A percentile compares a stretch with the other conserved stretches of the same genome.
phyloP scores from a whole-genome alignment of 2,113 vertebrate species.

The Anoplopoma fimbria region DNA sequence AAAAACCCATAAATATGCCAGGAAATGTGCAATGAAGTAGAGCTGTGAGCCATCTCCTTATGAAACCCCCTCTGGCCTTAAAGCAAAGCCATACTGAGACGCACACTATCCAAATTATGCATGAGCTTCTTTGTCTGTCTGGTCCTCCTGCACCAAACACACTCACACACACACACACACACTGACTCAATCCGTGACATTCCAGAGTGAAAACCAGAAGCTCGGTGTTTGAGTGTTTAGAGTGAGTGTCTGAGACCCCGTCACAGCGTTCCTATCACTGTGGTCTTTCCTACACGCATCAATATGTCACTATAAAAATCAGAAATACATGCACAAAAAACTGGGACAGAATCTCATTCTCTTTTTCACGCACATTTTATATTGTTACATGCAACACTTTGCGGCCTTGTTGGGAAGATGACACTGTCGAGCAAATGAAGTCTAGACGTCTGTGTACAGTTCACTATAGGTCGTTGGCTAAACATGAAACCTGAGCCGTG shows the following conservation, averaged over 20 bases:
- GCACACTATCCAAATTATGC: constrained; percentile 54
- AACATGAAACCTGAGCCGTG: constrained; percentile 67
- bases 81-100: constrained; percentile 48
- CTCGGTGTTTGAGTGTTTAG: constrained; percentile 31
- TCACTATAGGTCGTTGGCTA: constrained; percentile 56
- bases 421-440: constrained; percentile 43
- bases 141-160: constrained; percentile 20
- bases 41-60: constrained; percentile 31
- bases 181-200: constrained; percentile 27
- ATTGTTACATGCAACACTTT: neutral
- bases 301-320: constrained; percentile 32
- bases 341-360: constrained; percentile 19
- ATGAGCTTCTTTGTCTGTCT: constrained; percentile 67
- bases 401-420: constrained; percentile 37
- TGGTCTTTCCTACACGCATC: constrained; percentile 21
- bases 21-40: constrained; percentile 12
- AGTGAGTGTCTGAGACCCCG: constrained; percentile 32
- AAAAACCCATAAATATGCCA: constrained; percentile 16
- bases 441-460: constrained; percentile 63
- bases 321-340: constrained; percentile 20
- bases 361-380: neutral
- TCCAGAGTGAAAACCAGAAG: constrained; percentile 48
- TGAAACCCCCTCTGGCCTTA: constrained; percentile 42
- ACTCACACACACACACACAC: constrained; percentile 8
- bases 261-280: constrained; percentile 51